Percentiles rank a stretch among this genome's conserved stretches.
These are phyloP conservation scores for Trachelus troglodyta DNA, from an alignment of 2,888 invertebrate species.

Conservation along the genomic window DNA sequence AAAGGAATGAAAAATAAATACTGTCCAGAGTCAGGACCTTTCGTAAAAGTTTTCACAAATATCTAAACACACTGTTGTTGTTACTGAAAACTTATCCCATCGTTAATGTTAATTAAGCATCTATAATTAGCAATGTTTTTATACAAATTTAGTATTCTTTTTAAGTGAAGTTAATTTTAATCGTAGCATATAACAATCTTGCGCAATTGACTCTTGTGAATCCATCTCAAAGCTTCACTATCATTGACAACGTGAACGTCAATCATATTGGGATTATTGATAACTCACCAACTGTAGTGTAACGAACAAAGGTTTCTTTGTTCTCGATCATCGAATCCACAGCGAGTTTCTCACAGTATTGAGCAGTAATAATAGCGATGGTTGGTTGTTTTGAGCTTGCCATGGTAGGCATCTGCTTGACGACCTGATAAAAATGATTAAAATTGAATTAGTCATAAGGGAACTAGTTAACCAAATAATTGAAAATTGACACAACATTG, in stretches of 20 bases:
- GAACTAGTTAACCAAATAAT: background rate
- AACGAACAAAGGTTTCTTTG: constrained; percentile 95
- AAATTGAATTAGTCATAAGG: constrained; percentile 2
- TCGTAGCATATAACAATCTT: background rate
- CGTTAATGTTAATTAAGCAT: background rate
- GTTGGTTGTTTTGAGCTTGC: constrained; percentile 92
- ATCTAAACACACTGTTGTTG: no score
- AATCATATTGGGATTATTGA: constrained; percentile 5
- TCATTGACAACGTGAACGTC: background rate
- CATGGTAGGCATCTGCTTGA: constrained; percentile 94
- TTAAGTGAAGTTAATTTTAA: background rate
- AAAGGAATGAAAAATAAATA: background rate
- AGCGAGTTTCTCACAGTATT: constrained; percentile 97
- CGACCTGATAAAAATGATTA: constrained; percentile 71
- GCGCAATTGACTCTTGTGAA: background rate
- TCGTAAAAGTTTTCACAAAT: no score
- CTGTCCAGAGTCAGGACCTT: no score
- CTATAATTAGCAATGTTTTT: background rate
- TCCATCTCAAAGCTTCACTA: background rate
- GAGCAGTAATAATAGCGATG: constrained; percentile 96
- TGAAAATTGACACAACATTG: constrained; percentile 1
- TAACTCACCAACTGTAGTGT: constrained; percentile 93
- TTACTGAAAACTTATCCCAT: background rate
- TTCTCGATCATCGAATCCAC: constrained; percentile 98
- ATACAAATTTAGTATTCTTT: background rate